phyloP scores from a whole-genome alignment of 2,113 vertebrate genomes.

The Tachysurus vachellii region DNA sequence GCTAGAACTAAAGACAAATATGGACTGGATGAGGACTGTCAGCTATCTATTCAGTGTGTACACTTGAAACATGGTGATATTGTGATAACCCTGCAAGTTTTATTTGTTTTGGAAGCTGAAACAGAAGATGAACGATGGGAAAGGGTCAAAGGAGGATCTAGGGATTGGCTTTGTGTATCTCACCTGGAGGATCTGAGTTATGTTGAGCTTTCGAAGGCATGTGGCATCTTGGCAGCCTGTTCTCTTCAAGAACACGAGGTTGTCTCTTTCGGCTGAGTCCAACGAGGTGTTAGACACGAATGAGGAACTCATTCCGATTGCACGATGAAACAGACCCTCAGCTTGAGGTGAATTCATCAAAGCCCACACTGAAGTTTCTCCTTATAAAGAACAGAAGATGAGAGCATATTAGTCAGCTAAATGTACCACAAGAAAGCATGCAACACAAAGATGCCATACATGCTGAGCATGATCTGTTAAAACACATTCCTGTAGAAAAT shows the following conservation, averaged over 20 bases:
- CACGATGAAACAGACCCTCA: conserved; percentile 73
- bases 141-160: neutral
- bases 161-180: conserved; percentile 8
- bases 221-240: conserved; percentile 65
- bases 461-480: neutral
- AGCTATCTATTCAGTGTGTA: neutral
- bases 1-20: neutral
- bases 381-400: conserved; percentile 48
- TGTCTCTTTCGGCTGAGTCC: conserved; percentile 69
- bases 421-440: neutral
- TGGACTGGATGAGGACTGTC: neutral
- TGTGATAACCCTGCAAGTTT: neutral
- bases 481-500: neutral
- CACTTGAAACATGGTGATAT: neutral
- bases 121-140: neutral
- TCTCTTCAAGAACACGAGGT: conserved; percentile 69
- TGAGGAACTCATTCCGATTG: conserved; percentile 77
- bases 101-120: neutral
- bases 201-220: conserved; percentile 67
- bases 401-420: neutral
- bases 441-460: neutral
- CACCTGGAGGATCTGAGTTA: conserved; percentile 70
- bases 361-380: conserved; percentile 71
- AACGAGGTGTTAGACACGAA: conserved; percentile 63
- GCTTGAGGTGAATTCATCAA: conserved; percentile 76